Conservation (phyloP, 2,797 vertebrate species). For the Chiloscyllium punctatum region DNA sequence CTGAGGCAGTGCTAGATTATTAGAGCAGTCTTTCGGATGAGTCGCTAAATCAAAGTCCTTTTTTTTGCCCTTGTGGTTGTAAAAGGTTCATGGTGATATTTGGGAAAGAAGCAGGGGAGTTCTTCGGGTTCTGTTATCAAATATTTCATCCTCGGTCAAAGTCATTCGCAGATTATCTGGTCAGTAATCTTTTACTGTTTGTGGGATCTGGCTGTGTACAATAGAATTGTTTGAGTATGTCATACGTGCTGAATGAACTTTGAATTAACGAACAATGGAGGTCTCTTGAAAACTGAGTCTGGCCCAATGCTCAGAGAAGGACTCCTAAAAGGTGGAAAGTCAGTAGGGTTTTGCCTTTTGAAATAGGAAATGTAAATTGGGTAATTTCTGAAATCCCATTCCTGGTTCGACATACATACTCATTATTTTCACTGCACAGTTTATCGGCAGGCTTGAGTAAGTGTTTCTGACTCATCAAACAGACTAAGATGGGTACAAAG, state of each 20-base stretch:
- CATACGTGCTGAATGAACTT: not conserved
- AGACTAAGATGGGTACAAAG: no score
- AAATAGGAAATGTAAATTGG: no score
- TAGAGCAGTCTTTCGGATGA: not conserved
- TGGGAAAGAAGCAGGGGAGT: not conserved
- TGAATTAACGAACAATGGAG: not conserved
- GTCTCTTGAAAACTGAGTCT: not conserved
- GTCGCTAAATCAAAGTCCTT: not conserved
- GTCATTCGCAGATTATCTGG: not conserved
- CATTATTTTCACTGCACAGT: no score
- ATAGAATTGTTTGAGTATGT: not conserved
- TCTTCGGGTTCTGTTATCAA: not conserved
- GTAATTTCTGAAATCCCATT: no score
- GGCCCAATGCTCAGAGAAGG: no score
- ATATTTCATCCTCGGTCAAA: not conserved
- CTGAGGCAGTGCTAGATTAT: not conserved
- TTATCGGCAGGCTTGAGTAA: no score
- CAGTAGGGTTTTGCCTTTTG: no score
- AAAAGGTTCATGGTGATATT: not conserved
- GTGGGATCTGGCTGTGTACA: no score
- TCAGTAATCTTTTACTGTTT: not conserved
- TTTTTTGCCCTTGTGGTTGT: not conserved
- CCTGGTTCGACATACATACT: no score
- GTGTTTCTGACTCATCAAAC: no score
- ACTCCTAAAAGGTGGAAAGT: no score